Base-by-base conservation (phyloP, 2,797 vertebrate species). In the Schizothorax lantsangensis region DNA sequence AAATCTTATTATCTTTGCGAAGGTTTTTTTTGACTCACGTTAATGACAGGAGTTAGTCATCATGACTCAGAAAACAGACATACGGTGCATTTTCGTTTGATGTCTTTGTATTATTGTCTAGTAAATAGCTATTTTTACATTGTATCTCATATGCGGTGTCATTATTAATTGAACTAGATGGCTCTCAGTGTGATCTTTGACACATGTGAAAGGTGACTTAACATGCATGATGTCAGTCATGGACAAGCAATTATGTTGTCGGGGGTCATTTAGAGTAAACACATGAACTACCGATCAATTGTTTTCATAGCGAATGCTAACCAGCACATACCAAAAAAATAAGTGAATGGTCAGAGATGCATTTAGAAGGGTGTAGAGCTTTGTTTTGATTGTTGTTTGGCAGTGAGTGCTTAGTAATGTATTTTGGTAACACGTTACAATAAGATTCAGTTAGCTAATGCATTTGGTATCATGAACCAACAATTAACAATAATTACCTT, bases 161-260 rank as follows among this genome's bases (percentile, higher is more conserved):
- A 49, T 47, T 68, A 68, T 43, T 11, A 4, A 15, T 43, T 79
- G 64, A 64, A 64, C 9, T 62, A 80, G 52, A 38, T 66, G 33
- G 14, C 47, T 68, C 12, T 17, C 17, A 17, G 11, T 43, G 26
- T 45, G n/a, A 72, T 4, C 11, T 71, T 43, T 43, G 81, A 66
- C 19, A 66, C n/a, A 64, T 69, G 23, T 79, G 3, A 79, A 59
- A 71, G 30, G 21, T 49, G 59, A 87, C 62, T 71, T 64, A 6
- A 30, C 30, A 62, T 49, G 57, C 49, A 83, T 57, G 30, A 59
- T 19, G 36, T 69, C 86, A 87, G 6, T 78, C 21, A 69, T 87
- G 81, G 33, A 38, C 4, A 19, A 74, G 23, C 75, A 74, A 77
- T 82, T 11, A 57, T 43, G 36, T 64, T 77, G 3, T 64, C 26